These are phyloP conservation scores for Deroptyus accipitrinus DNA, from an alignment of 2,113 vertebrate species.

Conservation along the genomic window DNA sequence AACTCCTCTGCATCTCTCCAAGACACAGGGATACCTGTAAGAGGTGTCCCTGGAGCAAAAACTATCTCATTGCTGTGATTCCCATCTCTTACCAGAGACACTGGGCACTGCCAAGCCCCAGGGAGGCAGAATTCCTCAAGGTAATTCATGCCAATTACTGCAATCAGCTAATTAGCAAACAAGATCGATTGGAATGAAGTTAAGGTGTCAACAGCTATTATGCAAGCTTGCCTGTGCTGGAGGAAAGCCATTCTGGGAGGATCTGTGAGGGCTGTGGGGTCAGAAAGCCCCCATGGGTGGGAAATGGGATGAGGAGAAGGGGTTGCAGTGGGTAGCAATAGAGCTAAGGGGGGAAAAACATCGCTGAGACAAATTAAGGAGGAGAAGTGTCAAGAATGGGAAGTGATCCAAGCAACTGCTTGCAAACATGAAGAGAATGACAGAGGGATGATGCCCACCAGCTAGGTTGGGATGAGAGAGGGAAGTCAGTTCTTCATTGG, in stretches of 20 bases:
- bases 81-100: neutral
- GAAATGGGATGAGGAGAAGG: neutral
- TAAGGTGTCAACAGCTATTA: slow-evolving; percentile 37
- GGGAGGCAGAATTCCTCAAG: neutral
- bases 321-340: neutral
- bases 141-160: slow-evolving; percentile 50
- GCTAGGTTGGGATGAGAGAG: neutral
- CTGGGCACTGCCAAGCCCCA: neutral
- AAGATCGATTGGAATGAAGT: slow-evolving; percentile 51
- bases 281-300: neutral
- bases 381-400: neutral
- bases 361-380: neutral
- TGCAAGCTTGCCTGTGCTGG: neutral
- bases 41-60: neutral
- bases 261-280: neutral
- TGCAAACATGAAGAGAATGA: neutral
- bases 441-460: neutral
- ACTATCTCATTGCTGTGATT: neutral
- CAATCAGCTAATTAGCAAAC: slow-evolving; percentile 64
- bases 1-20: neutral
- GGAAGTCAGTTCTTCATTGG: neutral
- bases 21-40: neutral
- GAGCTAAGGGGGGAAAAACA: accelerated
- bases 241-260: neutral
- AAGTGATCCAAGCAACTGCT: neutral